Conservation (phyloP, 2,888 invertebrate species). For the Tetanocera ferruginea region DNA sequence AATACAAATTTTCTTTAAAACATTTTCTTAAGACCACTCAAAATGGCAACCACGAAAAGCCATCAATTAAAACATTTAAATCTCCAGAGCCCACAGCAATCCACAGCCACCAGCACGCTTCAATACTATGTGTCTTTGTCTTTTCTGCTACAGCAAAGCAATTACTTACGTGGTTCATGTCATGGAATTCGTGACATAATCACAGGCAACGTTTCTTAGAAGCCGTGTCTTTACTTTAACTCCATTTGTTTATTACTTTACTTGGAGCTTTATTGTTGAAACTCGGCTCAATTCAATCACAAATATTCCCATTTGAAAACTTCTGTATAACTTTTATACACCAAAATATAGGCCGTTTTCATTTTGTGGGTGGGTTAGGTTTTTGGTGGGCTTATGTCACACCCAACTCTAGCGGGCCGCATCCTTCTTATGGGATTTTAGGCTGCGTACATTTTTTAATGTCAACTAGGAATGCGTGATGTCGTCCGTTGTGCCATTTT, state of each 20-base stretch:
- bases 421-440: background rate
- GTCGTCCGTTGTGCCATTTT: background rate
- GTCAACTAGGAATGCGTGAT: constrained; percentile 9
- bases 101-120: background rate
- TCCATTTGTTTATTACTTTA: background rate
- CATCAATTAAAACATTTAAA: constrained; percentile 24
- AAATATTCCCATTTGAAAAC: background rate
- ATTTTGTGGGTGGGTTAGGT: too few relatives aligned
- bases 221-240: background rate
- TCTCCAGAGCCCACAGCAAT: background rate
- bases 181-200: constrained; percentile 27
- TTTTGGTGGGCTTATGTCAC: too few relatives aligned
- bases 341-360: too few relatives aligned
- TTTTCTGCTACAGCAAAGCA: constrained; percentile 1
- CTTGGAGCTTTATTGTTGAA: too few relatives aligned
- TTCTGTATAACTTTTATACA: background rate
- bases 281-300: too few relatives aligned
- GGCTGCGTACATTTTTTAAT: constrained; percentile 1
- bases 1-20: too few relatives aligned
- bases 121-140: background rate
- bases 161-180: constrained; percentile 13
- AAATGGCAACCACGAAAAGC: background rate
- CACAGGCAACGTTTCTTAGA: background rate
- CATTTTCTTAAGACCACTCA: too few relatives aligned
- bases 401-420: background rate